Evolutionary conservation across 2,888 invertebrate genomes (phyloP), one percentile per base, ranked within the genome.

Genomic region (Lamproptera curius): DNA sequence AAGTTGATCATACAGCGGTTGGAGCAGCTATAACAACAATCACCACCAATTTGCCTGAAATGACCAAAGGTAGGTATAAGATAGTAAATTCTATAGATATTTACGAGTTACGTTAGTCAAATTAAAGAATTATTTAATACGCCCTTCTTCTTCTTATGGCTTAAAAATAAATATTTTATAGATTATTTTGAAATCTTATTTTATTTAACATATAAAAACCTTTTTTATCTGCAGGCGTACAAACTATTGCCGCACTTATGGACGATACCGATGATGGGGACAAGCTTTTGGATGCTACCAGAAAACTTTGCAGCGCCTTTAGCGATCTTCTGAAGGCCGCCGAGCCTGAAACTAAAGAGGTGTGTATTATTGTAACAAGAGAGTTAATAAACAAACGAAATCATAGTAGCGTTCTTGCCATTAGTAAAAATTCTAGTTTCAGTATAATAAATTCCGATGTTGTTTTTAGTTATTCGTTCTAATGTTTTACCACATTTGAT

Each of bases 21-120:
- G 98, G 98, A 0, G 97, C 97, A 0, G 99, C 99, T 17, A 97
- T 99, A 54, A 96, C 97, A 8, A 98, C 98, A 42, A 99, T 99
- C 65, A 97, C 98, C 23, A 95, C 94, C 64, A 98, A 98, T 72
- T 89, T 99, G 58, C 98, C 98, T 0, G 97, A 98, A 81, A 97
- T 99, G 90, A 97, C 98, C 1, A 93, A 94, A 68, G 98, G 94
- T 74, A 42, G 61, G 13, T 2, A 13, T n/a, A n/a, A n/a, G n/a
- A n/a, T n/a, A n/a, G n/a, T n/a, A n/a, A n/a, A n/a, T n/a, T n/a
- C n/a, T n/a, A n/a, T n/a, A n/a, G n/a, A n/a, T n/a, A n/a, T n/a
- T n/a, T n/a, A n/a, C n/a, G n/a, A n/a, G n/a, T n/a, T n/a, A n/a
- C n/a, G n/a, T n/a, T n/a, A n/a, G n/a, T n/a, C n/a, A n/a, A n/a